Conservation (phyloP, 2,113 vertebrate genomes). For the Notiomystis cincta region DNA sequence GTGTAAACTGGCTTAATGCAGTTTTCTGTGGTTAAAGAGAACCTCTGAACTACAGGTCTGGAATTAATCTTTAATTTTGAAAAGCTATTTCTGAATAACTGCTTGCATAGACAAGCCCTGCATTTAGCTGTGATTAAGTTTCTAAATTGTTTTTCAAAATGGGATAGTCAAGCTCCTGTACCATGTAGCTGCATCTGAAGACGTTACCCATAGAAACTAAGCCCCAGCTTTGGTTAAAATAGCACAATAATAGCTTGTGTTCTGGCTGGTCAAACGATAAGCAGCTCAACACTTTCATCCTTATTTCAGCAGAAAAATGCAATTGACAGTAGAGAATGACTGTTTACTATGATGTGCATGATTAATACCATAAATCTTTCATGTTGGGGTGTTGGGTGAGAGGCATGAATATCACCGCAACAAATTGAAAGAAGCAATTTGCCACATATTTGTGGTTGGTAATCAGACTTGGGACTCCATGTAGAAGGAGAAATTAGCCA, state of each 20-base stretch:
- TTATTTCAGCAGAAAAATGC: constrained; percentile 43
- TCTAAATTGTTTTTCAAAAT: constrained; percentile 33
- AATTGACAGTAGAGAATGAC: constrained; percentile 9
- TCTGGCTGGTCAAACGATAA: constrained; percentile 32
- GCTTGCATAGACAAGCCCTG: not conserved
- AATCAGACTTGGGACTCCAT: not conserved
- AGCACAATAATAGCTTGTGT: constrained; percentile 20
- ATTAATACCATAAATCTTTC: constrained; percentile 51
- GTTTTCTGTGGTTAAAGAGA: not conserved
- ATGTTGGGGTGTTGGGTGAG: constrained; percentile 17
- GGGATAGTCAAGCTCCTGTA: not conserved
- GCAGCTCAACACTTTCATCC: constrained; percentile 21
- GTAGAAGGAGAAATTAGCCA: not conserved
- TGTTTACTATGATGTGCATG: constrained; percentile 35
- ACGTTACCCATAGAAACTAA: constrained; percentile 34
- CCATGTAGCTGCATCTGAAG: not conserved
- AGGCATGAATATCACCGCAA: not conserved
- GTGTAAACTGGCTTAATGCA: not conserved
- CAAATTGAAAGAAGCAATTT: constrained; percentile 44
- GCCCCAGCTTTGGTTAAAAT: constrained; percentile 26
- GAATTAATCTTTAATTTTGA: constrained; percentile 10
- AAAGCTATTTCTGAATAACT: not conserved
- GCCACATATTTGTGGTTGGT: not conserved
- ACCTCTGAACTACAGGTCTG: not conserved
- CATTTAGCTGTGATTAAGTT: constrained; percentile 28